phyloP scores from a whole-genome alignment of 2,113 vertebrate genomes.

The Dromiciops gliroides region DNA sequence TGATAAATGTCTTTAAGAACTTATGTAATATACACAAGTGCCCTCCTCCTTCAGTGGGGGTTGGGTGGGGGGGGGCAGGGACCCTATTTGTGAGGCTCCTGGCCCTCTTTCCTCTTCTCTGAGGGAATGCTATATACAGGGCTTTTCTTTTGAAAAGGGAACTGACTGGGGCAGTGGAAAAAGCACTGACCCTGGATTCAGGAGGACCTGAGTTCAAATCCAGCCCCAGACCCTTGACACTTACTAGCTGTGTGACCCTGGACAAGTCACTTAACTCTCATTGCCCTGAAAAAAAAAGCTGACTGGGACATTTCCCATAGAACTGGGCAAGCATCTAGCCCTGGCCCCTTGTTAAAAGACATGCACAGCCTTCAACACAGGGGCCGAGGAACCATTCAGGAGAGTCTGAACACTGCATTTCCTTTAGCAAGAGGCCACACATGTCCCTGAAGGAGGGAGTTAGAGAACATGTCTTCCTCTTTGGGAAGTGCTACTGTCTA shows the following conservation, averaged over 20 bases:
- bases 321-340: neutral
- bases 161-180: too few species aligned
- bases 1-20: constrained; percentile 56
- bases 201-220: too few species aligned
- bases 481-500: neutral
- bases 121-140: neutral
- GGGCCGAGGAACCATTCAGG: neutral
- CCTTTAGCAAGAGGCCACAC: neutral
- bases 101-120: neutral
- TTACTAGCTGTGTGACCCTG: too few species aligned
- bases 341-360: neutral
- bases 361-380: neutral
- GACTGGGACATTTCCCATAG: neutral
- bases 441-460: neutral
- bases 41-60: constrained; percentile 41
- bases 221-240: too few species aligned
- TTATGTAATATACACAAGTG: constrained; percentile 50
- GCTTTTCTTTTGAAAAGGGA: neutral
- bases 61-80: constrained; percentile 30
- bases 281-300: too few species aligned
- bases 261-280: too few species aligned
- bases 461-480: neutral
- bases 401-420: neutral
- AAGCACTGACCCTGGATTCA: too few species aligned
- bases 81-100: neutral